phyloP scores from a whole-genome alignment of 2,797 vertebrate genomes.

The Mus caroli region DNA sequence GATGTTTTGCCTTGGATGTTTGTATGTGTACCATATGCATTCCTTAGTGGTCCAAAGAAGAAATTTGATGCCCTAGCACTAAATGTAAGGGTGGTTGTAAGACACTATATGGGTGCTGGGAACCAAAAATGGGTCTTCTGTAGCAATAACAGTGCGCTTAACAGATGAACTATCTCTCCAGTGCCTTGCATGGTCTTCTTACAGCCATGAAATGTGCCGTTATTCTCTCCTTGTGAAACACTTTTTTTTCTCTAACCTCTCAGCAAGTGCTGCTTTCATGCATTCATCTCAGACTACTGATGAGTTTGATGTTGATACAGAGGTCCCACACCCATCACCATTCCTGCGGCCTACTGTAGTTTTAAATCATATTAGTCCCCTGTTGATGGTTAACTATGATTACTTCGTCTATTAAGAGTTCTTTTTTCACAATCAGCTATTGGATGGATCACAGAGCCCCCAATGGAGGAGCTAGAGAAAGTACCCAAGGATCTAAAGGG shows the following conservation, averaged over 20 bases:
- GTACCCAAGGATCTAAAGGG: too few species aligned
- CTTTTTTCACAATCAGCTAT: too few species aligned
- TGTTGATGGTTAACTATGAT: neutral
- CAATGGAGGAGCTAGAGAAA: too few species aligned
- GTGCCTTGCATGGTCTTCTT: neutral
- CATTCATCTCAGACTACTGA: neutral
- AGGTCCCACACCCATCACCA: neutral
- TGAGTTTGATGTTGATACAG: neutral
- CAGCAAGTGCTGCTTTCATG: neutral
- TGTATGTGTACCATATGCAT: neutral
- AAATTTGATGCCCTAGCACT: neutral
- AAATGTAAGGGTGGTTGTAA: neutral
- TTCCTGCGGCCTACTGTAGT: neutral
- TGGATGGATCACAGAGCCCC: too few species aligned
- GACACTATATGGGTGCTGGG: neutral
- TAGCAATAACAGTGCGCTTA: neutral
- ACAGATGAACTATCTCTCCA: neutral
- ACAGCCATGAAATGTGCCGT: neutral
- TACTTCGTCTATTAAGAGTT: neutral
- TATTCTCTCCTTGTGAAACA: neutral
- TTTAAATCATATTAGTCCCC: neutral
- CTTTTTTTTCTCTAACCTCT: neutral
- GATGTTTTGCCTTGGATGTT: neutral
- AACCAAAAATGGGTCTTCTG: neutral
- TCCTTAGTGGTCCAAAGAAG: neutral